Evolutionary conservation across 2,113 vertebrate species (phyloP), one percentile per base, ranked within the genome.

Genomic region (Vidua chalybeata): DNA sequence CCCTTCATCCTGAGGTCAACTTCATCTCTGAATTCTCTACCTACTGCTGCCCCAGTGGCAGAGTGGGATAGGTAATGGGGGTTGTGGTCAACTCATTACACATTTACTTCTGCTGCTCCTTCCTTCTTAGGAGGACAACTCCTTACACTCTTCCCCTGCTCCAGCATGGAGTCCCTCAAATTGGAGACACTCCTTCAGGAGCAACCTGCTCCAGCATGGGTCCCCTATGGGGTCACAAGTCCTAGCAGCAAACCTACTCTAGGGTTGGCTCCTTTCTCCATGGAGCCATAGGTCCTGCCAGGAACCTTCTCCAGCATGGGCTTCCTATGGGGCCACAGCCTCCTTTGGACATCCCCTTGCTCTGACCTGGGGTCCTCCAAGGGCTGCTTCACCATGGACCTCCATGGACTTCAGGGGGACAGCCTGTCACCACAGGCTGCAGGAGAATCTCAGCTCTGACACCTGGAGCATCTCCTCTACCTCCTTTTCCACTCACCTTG

Each of bases 1-100:
- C 39, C 16, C 24, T 67, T 83, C 0, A 0, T 76, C 11, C 48
- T 30, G 17, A 62, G n/a, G 30, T 54, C 62, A 76, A 3, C n/a
- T 55, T 54, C 24, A 68, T 30, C 16, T 89, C 61, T 46, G 33
- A 54, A 30, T 67, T 74, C 39, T 67, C 19, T 59, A 28, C 24
- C 27, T 46, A 23, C 30, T 67, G 28, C 24, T 82, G 7, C 11
- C 33, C 9, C 39, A 7, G 6, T 39, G 46, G 24, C 30, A 68
- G 28, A 59, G 13, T 11, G 23, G 13, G 15, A 13, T 51, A 13
- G 3, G 20, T 49, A 59, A 26, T n/a, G 16, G 33, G 19, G 5
- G 5, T 15, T 75, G 20, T 75, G 62, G 13, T n/a, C 13, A 48
- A 6, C 8, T 48, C 39, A 31, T 26, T 45, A 46, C n/a, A 33